Evolutionary conservation across 2,113 vertebrate genomes (phyloP), one percentile per base, ranked within the genome.

Genomic region (Microcebus lehilahytsara): DNA sequence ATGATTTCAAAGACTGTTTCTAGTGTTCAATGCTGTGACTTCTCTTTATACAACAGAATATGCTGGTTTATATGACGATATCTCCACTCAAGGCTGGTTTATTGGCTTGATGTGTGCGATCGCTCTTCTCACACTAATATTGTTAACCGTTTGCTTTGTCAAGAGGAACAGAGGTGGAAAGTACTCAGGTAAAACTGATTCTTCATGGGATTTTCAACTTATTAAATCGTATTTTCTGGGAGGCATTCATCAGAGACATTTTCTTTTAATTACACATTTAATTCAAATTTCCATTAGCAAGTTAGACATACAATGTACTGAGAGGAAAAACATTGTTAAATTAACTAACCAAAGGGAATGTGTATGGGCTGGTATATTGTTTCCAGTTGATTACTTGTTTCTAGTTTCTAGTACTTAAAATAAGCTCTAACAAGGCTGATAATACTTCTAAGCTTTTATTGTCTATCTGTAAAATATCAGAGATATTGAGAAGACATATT

Each of bases 111-210:
- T 99, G 99, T 99, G 99, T 5, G 99, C 99, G n/a, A 97, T 99
- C 9, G 99, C 99, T 95, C 97, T 99, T 49, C 99, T 99, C 96
- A 99, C 99, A 1, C 99, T 99, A 46, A 98, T 99, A 88, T 98
- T 99, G 97, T 97, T 99, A 62, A 99, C 99, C 2, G 95, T 99
- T 91, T 99, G 99, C 98, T 99, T 99, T 97, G 99, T 99, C 98
- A 99, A 99, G 98, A 99, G 99, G 97, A 99, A 99, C 97, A 99
- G 99, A 98, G 99, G 99, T 96, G 99, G 99, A 32, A 99, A 99
- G 98, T 99, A 99, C 85, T 99, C 99, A 80, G 99, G 99, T 99
- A 99, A 98, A 80, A 86, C 23, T 53, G 37, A 71, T 89, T 78
- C 58, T 93, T 83, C 23, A 60, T 16, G 0, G 25, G 46, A 51